Evolutionary conservation across 1,140 invertebrate genomes (phyloP).

Genomic region (Trigoniulus corallinus): DNA sequence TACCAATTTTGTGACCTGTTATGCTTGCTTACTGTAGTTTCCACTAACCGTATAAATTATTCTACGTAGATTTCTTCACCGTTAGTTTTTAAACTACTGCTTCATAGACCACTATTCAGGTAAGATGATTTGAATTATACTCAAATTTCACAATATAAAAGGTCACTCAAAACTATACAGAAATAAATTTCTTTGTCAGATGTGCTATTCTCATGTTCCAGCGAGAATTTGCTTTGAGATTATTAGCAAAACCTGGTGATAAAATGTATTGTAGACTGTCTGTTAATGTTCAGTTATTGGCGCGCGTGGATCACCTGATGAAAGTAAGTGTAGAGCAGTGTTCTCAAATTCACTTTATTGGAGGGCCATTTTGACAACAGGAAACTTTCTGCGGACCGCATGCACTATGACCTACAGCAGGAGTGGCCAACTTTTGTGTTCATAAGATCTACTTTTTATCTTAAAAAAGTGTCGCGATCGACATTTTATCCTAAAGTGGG

Average conservation of each 20-base stretch:
- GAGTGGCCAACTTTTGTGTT: no score
- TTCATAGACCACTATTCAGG: constrained; percentile 53
- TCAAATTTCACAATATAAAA: background rate
- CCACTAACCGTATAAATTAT: constrained; percentile 6
- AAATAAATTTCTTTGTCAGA: constrained; percentile 27
- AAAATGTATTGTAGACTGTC: constrained; percentile 94
- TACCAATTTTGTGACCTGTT: background rate
- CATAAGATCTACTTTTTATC: no score
- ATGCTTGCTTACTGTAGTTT: background rate
- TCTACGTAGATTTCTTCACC: constrained; percentile 79
- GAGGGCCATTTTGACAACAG: background rate
- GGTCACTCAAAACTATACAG: background rate
- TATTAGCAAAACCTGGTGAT: constrained; percentile 93
- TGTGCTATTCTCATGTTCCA: constrained; percentile 99
- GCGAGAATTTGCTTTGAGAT: constrained; percentile 90
- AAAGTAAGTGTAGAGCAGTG: constrained; percentile 54
- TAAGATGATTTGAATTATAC: constrained; percentile 8
- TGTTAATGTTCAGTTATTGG: constrained; percentile 88
- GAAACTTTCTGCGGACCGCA: background rate
- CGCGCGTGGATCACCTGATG: constrained; percentile 91
- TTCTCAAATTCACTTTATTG: background rate
- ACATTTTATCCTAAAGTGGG: no score
- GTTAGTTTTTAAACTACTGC: constrained; percentile 86
- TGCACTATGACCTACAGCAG: no score
- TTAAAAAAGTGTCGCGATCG: no score